Percentiles rank a stretch among this genome's conserved stretches.
Conservation (phyloP, 2,113 vertebrate genomes). For the Salvator merianae region DNA sequence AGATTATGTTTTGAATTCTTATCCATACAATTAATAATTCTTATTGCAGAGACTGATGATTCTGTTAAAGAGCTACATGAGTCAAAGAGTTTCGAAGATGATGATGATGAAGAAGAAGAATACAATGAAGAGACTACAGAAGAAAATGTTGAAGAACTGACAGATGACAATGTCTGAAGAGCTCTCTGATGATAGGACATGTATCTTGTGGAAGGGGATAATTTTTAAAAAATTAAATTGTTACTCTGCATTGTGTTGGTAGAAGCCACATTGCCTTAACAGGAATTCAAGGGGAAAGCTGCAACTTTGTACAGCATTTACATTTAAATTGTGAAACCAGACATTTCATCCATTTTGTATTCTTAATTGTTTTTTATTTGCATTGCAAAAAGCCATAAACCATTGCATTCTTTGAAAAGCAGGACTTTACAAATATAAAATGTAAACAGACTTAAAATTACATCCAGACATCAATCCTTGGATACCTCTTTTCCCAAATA, state of each 20-base stretch:
- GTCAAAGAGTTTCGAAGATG: background rate
- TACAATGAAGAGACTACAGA: background rate
- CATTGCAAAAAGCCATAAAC: too few relatives aligned
- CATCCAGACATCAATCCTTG: too few relatives aligned
- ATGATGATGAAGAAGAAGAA: background rate
- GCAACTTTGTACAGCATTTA: background rate
- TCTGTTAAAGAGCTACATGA: background rate
- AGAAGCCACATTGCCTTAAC: background rate
- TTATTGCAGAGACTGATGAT: background rate
- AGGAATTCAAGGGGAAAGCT: background rate
- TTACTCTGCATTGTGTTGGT: background rate
- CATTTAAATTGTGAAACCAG: background rate
- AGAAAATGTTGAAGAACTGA: constrained; percentile 13
- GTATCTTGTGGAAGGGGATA: background rate
- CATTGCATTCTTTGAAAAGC: too few relatives aligned
- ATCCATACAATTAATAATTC: background rate
- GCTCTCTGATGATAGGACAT: too few relatives aligned
- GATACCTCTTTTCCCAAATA: too few relatives aligned
- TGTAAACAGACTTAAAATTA: too few relatives aligned
- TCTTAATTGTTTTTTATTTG: background rate
- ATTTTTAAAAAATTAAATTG: background rate
- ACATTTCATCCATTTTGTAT: background rate
- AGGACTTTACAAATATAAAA: too few relatives aligned
- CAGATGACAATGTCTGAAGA: background rate
- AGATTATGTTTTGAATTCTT: background rate